Conservation (phyloP, 2,113 vertebrate species). For the Rhegmatorhina hoffmannsi region DNA sequence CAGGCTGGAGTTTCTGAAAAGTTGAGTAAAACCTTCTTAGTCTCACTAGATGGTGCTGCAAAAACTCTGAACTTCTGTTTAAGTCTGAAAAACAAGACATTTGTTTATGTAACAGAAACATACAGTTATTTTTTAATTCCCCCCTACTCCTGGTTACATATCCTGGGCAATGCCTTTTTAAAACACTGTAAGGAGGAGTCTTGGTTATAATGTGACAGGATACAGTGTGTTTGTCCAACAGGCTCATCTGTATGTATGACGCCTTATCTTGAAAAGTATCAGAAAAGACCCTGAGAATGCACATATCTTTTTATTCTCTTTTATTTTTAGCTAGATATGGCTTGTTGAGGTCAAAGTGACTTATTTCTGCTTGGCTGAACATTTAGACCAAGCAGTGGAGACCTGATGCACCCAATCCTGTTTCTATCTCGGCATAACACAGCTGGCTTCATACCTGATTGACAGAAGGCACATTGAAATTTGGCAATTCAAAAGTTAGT, state of each 20-base stretch:
- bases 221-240: neutral
- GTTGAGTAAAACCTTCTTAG: neutral
- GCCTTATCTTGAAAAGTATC: neutral
- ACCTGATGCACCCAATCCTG: neutral
- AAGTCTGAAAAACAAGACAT: neutral
- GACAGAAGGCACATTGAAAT: neutral
- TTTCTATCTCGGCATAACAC: neutral
- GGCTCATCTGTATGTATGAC: neutral
- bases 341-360: neutral
- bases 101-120: constrained; percentile 15
- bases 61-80: constrained; percentile 15
- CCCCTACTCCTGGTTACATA: neutral
- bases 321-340: neutral
- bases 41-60: constrained; percentile 65
- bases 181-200: neutral
- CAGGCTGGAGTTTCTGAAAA: neutral
- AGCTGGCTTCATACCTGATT: neutral
- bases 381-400: neutral
- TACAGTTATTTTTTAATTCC: neutral
- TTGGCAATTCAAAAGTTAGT: neutral
- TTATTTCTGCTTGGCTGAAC: neutral
- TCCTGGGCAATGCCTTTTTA: neutral
- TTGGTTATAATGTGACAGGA: neutral
- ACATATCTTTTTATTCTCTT: neutral
- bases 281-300: neutral